Conservation (phyloP, 1,140 invertebrate genomes). For the Pseudoatta argentina region DNA sequence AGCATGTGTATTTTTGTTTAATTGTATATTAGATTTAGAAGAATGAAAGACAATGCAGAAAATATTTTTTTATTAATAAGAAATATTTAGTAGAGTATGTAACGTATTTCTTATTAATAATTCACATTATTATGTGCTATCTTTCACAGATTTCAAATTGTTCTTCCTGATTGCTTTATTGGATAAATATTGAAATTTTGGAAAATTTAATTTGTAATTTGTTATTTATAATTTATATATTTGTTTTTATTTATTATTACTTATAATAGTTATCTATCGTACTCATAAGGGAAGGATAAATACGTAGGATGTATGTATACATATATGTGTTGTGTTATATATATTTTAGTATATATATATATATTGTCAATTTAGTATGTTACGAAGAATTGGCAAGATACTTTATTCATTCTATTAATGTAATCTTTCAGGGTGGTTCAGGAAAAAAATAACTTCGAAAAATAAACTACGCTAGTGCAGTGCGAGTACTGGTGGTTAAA, state of each 20-base stretch:
- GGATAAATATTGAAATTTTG: constrained; percentile 14
- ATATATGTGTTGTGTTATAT: constrained; percentile 43
- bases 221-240: too few relatives aligned
- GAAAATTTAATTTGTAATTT: not conserved
- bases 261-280: constrained; percentile 23
- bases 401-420: constrained; percentile 56
- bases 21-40: constrained; percentile 22
- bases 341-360: constrained; percentile 36
- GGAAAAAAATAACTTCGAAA: constrained; percentile 84
- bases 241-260: not conserved
- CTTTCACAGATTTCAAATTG: constrained; percentile 25
- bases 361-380: constrained; percentile 29
- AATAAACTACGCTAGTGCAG: constrained; percentile 79
- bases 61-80: not conserved
- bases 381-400: not conserved
- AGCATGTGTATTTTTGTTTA: constrained; percentile 37
- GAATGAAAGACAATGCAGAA: constrained; percentile 50
- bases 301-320: not conserved
- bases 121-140: constrained; percentile 10
- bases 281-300: constrained; percentile 51
- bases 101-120: constrained; percentile 21
- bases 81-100: constrained; percentile 5
- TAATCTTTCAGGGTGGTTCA: constrained; percentile 83
- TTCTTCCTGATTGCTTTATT: constrained; percentile 30
- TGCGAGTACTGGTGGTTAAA: constrained; percentile 65